Percentiles rank a stretch among this genome's conserved stretches.
phyloP scores from a whole-genome alignment of 2,113 vertebrate species.

The Labeo rohita region DNA sequence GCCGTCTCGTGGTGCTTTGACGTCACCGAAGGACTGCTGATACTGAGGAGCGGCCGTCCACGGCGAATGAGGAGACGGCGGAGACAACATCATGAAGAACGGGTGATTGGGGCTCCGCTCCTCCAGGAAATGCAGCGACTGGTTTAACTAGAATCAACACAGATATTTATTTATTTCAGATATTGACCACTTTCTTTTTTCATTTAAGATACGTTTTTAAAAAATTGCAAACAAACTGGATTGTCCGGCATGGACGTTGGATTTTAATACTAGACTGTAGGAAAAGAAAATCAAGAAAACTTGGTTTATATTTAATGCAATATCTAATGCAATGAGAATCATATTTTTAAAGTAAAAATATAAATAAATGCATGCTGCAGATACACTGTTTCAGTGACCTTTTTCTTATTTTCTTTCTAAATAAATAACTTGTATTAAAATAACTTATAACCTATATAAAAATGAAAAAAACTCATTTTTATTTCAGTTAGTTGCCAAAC shows the following conservation, averaged over 20 bases:
- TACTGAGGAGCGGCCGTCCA: conserved; percentile 79
- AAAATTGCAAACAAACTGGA: background rate
- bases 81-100: conserved; percentile 79
- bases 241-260: background rate
- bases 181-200: background rate
- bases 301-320: too few relatives aligned
- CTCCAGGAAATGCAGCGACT: conserved; percentile 75
- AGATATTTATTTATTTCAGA: background rate
- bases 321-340: background rate
- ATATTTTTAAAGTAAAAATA: background rate
- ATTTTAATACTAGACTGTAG: background rate
- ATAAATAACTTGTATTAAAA: too few relatives aligned
- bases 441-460: too few relatives aligned
- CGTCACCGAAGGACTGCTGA: conserved; percentile 65
- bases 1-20: conserved; percentile 78
- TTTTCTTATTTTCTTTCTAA: too few relatives aligned
- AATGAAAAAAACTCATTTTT: too few relatives aligned
- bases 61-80: conserved; percentile 78
- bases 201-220: background rate
- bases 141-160: conserved; percentile 66
- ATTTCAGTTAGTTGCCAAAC: too few relatives aligned
- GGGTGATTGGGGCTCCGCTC: conserved; percentile 68
- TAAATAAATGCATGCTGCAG: background rate
- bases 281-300: background rate
- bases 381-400: background rate